Base-by-base conservation (phyloP, 2,797 vertebrate genomes). In the Cyclopterus lumpus region DNA sequence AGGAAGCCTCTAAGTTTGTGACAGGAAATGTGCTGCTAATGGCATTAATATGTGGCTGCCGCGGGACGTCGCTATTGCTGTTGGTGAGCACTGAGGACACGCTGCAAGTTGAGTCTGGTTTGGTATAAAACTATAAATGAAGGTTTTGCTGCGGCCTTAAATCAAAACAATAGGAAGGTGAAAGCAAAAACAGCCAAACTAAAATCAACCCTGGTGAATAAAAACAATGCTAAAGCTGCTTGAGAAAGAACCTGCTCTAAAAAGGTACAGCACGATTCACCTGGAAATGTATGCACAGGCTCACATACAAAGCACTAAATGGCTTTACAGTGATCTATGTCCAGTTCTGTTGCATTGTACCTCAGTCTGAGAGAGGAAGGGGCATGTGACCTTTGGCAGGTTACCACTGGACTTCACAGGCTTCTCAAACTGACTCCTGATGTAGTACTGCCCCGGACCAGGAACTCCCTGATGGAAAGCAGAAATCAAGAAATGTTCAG, bases 381-480 rank as follows among this genome's bases (percentile, higher is more conserved):
- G 67, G 36, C 81, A 54, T 2, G 61, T 70, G 49, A 68, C 62
- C 64, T 51, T 88, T 0, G 58, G 62, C 60, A 36, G 58, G 38
- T 53, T 82, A 12, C 75, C 48, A 20, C 71, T 69, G 67, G 71
- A 75, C 61, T 59, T 75, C 42, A 6, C 61, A n/a, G 84, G 55
- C 55, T 64, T 86, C 66, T 94, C 91, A 92, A 93, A 94, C 77
- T 93, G 91, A 82, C 94, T 79, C 78, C 80, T 90, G 88, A 94
- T 91, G 75, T 93, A 59, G 60, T 94, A 93, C 5, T 92, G 92
- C 34, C 86, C 93, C 8, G 92, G 93, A 74, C 94, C 92, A 18
- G 91, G 91, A 72, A 94, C 88, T 73, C 93, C 93, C 94, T 94
- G 70, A 26, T 70, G 58, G 42, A 42, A 77, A 80, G 61, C 36